These are phyloP conservation scores for Eclectus roratus DNA, from an alignment of 2,113 vertebrate genomes.

Conservation along the genomic window DNA sequence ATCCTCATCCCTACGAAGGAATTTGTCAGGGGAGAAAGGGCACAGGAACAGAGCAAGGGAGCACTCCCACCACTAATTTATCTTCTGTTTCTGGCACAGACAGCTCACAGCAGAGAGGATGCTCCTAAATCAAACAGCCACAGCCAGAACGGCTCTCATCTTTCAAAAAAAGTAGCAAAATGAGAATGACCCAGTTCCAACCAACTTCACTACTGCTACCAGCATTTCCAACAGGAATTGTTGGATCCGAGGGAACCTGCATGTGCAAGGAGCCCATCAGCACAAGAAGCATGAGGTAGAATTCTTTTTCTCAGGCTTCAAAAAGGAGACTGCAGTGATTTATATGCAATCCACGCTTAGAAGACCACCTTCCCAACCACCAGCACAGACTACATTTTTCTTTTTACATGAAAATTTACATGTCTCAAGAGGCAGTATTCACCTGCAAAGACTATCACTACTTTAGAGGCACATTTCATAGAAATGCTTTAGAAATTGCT, in stretches of 20 bases:
- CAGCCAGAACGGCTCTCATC: not conserved
- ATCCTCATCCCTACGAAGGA: not conserved
- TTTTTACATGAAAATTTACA: not conserved
- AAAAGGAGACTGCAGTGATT: not conserved
- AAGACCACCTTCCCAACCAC: not conserved
- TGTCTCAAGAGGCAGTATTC: not conserved
- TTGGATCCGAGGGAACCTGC: not conserved
- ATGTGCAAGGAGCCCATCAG: not conserved
- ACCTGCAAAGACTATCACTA: accelerated
- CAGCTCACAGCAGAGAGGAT: not conserved
- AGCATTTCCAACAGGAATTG: not conserved
- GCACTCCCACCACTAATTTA: conserved; percentile 40
- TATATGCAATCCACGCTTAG: not conserved
- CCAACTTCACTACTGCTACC: not conserved
- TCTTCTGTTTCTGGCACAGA: conserved; percentile 31
- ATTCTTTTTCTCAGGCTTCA: not conserved
- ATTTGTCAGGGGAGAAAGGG: conserved; percentile 2
- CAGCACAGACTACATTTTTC: not conserved
- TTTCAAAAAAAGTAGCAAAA: conserved; percentile 34
- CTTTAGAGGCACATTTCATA: not conserved
- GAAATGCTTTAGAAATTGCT: not conserved
- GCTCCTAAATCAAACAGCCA: conserved; percentile 42
- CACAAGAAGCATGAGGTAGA: not conserved
- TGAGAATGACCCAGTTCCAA: conserved; percentile 29
- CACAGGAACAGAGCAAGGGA: not conserved